A percentile compares a stretch with the other conserved stretches of the same genome.
Evolutionary conservation across 2,113 vertebrate genomes (phyloP).

Genomic region (Progne subis): DNA sequence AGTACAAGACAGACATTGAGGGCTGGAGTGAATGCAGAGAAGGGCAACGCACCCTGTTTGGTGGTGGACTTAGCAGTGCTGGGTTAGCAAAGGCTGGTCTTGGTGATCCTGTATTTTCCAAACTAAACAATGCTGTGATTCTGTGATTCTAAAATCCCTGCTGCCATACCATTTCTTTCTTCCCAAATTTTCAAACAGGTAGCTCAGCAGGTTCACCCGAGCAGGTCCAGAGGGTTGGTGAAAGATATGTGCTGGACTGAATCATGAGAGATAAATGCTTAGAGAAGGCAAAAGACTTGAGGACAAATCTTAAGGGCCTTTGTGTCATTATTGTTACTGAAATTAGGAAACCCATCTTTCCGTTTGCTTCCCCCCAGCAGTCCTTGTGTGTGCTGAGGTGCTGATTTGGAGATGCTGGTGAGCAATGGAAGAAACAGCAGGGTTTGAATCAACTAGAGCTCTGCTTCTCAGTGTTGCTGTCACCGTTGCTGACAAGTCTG

Average conservation of each 20-base stretch:
- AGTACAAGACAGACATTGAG: no score
- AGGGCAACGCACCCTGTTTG: neutral
- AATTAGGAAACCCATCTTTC: neutral
- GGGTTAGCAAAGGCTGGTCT: neutral
- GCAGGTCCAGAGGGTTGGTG: neutral
- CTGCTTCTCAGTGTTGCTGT: neutral
- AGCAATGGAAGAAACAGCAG: neutral
- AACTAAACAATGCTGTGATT: neutral
- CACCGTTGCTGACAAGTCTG: neutral
- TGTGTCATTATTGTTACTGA: neutral
- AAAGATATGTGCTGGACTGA: neutral
- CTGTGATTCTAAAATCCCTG: neutral
- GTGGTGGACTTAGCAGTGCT: neutral
- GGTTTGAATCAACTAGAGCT: neutral
- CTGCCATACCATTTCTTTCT: neutral
- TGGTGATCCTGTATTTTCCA: neutral
- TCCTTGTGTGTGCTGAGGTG: no score
- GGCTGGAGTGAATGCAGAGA: neutral
- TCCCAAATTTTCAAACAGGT: neutral
- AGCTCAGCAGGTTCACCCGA: rapidly evolving
- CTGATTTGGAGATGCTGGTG: neutral
- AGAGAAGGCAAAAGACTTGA: neutral
- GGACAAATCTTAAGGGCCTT: neutral
- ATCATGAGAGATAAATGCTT: neutral
- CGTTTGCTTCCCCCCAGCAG: neutral